Conservation (phyloP, 2,113 vertebrate genomes). For the Cebidichthys violaceus region DNA sequence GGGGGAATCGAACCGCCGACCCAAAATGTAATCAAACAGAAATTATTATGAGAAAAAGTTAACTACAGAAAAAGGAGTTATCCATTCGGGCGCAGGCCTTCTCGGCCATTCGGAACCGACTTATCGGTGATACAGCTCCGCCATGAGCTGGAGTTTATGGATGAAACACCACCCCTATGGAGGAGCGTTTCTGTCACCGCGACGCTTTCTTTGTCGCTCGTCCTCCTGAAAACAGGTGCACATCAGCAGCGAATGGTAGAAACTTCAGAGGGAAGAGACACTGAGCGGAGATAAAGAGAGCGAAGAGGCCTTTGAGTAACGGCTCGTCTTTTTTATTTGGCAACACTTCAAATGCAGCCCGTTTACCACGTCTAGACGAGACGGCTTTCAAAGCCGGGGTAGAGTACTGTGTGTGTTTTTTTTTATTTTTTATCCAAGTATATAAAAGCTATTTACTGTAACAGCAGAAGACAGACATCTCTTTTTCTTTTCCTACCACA, state of each 20-base stretch:
- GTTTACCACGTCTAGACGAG: constrained; percentile 79
- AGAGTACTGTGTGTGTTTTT: constrained; percentile 37
- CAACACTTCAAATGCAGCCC: constrained; percentile 74
- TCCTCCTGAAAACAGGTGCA: constrained; percentile 69
- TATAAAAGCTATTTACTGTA: constrained; percentile 80
- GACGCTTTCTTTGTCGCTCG: constrained; percentile 20
- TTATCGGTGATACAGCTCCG: constrained; percentile 14
- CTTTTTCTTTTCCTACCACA: constrained; percentile 79
- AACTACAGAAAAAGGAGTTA: too few relatives aligned
- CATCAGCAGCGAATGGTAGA: constrained; percentile 63
- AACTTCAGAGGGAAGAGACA: constrained; percentile 56
- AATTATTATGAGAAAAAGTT: neutral
- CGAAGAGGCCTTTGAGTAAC: constrained; percentile 71
- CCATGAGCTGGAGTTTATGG: constrained; percentile 7
- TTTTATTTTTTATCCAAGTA: constrained; percentile 47
- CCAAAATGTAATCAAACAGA: neutral
- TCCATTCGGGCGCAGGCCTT: neutral
- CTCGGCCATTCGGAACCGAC: neutral
- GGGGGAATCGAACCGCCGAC: too few relatives aligned
- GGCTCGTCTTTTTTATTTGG: constrained; percentile 78
- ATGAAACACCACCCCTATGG: neutral
- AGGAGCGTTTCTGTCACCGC: constrained; percentile 14
- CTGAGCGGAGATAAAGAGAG: constrained; percentile 69
- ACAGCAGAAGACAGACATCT: constrained; percentile 75
- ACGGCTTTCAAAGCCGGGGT: constrained; percentile 67